Percentiles rank a stretch among this genome's conserved stretches.
phyloP scores from a whole-genome alignment of 2,888 invertebrate genomes.

The Leptarthrus brevirostris region DNA sequence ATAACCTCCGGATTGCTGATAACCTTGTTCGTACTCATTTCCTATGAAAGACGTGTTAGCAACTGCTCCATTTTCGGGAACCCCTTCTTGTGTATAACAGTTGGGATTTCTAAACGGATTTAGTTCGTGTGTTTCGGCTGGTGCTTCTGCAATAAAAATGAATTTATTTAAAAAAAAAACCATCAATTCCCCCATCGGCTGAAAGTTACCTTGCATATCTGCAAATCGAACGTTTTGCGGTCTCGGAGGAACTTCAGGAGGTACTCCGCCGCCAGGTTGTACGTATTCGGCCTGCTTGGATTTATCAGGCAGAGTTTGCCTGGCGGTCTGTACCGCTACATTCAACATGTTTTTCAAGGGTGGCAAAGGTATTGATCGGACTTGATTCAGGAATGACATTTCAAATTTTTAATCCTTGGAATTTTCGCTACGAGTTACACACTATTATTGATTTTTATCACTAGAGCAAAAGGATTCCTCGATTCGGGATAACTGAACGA shows the following conservation, averaged over 20 bases:
- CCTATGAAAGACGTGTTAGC: constrained; percentile 65
- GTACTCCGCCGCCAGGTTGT: constrained; percentile 59
- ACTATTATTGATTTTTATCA: constrained; percentile 46
- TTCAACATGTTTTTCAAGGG: constrained; percentile 81
- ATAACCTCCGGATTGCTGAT: constrained; percentile 65
- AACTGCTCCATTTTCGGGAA: constrained; percentile 59
- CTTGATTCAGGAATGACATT: constrained; percentile 72
- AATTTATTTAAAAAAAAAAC: constrained; percentile 51
- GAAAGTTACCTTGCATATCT: constrained; percentile 59
- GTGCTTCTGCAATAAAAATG: constrained; percentile 48
- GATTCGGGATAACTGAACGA: not conserved
- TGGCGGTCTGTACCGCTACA: constrained; percentile 84
- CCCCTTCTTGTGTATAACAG: constrained; percentile 48
- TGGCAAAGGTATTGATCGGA: constrained; percentile 77
- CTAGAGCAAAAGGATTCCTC: constrained; percentile 4
- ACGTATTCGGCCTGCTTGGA: constrained; percentile 68
- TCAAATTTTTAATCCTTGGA: not conserved
- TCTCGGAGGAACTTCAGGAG: constrained; percentile 62
- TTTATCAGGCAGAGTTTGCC: constrained; percentile 80
- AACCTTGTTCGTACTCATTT: constrained; percentile 64
- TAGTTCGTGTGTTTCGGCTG: constrained; percentile 62
- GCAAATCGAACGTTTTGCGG: constrained; percentile 71
- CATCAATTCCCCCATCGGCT: too few relatives aligned
- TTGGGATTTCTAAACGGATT: constrained; percentile 66
- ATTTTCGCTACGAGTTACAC: constrained; percentile 20